phyloP scores from a whole-genome alignment of 2,888 invertebrate species.

The Lysandra coridon region DNA sequence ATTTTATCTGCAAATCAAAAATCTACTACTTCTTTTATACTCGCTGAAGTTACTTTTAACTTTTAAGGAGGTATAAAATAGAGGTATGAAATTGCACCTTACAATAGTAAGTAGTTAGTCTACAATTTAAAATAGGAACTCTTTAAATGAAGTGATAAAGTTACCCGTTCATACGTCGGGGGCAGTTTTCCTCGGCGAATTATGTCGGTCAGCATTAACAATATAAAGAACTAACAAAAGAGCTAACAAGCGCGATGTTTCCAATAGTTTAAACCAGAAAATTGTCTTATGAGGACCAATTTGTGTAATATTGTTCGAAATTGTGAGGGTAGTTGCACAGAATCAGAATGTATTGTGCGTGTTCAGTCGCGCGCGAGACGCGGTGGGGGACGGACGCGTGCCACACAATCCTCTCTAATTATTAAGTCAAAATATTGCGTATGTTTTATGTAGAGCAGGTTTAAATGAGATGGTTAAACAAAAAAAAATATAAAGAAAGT shows the following conservation, averaged over 20 bases:
- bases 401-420: conserved; percentile 6
- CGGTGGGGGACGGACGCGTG: conserved; percentile 49
- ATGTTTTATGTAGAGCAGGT: not conserved
- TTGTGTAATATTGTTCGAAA: conserved; percentile 65
- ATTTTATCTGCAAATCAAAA: too few relatives aligned
- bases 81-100: not conserved
- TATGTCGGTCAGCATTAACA: conserved; percentile 28
- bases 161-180: not conserved
- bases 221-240: conserved; percentile 46
- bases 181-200: not conserved
- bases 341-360: conserved; percentile 70
- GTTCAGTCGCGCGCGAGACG: conserved; percentile 59
- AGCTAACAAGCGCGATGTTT: conserved; percentile 50
- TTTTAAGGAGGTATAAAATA: too few relatives aligned
- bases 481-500: not conserved
- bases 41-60: too few relatives aligned
- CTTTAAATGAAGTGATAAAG: not conserved
- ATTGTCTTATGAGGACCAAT: conserved; percentile 55
- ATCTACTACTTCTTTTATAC: too few relatives aligned
- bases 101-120: not conserved
- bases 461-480: not conserved
- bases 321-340: conserved; percentile 67
- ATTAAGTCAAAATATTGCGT: not conserved
- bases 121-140: not conserved
- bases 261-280: conserved; percentile 54